phyloP scores from a whole-genome alignment of 2,797 vertebrate genomes.

The Danio kyathit region DNA sequence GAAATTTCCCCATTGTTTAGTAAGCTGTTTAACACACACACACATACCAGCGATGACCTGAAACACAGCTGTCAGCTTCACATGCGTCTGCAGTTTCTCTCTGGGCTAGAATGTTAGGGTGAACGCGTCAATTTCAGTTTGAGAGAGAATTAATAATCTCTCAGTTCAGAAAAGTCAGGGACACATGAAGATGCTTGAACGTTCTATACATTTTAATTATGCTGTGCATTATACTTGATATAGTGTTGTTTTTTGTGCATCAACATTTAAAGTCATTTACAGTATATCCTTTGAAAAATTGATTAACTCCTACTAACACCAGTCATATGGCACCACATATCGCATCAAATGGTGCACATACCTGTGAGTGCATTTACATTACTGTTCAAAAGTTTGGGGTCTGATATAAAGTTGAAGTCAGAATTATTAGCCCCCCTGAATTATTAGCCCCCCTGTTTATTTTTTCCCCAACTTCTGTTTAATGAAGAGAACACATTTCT shows the following conservation, averaged over 20 bases:
- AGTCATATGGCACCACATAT: not conserved
- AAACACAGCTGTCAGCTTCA: constrained; percentile 69
- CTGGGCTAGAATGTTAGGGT: constrained; percentile 63
- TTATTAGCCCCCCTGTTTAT: no score
- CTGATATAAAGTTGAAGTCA: no score
- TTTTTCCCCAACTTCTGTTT: no score
- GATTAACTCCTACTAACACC: not conserved
- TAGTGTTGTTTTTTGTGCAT: not conserved
- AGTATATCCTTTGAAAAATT: not conserved
- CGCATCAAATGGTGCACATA: not conserved
- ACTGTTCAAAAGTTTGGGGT: not conserved
- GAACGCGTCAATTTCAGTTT: constrained; percentile 2
- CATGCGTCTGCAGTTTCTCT: constrained; percentile 69
- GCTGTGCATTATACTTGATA: not conserved
- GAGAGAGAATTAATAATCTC: constrained; percentile 8
- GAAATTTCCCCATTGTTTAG: constrained; percentile 81
- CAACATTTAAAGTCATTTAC: not conserved
- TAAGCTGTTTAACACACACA: constrained; percentile 72
- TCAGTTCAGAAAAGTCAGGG: not conserved
- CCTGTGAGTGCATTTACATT: not conserved
- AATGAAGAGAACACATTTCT: no score
- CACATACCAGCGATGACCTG: constrained; percentile 60
- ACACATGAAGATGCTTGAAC: not conserved
- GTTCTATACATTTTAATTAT: not conserved
- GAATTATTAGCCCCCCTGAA: no score